phyloP scores from a whole-genome alignment of 2,888 invertebrate genomes.

The Myathropa florea region DNA sequence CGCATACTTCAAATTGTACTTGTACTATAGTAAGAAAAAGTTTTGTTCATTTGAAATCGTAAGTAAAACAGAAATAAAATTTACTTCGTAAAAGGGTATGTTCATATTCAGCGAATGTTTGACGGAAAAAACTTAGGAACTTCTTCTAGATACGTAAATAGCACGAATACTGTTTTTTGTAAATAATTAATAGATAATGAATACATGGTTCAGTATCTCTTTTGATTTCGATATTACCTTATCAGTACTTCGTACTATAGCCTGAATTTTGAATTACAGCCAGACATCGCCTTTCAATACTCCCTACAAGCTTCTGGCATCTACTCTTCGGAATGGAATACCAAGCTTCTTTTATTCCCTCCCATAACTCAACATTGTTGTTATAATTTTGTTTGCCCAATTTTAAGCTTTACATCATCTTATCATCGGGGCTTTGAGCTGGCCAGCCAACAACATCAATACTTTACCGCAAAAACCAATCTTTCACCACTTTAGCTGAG shows the following conservation, averaged over 20 bases:
- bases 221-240: too few relatives aligned
- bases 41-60: neutral
- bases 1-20: neutral
- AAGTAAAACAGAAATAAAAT: neutral
- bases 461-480: constrained; percentile 1
- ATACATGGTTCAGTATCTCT: neutral
- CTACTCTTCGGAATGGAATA: constrained; percentile 4
- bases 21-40: too few relatives aligned
- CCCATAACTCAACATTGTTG: neutral
- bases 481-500: constrained; percentile 1
- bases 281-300: too few relatives aligned
- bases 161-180: neutral
- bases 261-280: too few relatives aligned
- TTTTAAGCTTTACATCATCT: neutral
- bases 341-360: neutral
- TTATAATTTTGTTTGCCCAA: neutral
- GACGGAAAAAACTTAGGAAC: neutral
- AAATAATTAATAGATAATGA: neutral
- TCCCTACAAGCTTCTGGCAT: too few relatives aligned
- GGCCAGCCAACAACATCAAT: constrained; percentile 18
- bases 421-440: constrained; percentile 18
- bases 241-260: neutral
- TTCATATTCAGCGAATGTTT: too few relatives aligned
- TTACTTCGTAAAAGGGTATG: too few relatives aligned
- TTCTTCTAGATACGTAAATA: neutral